Evolutionary conservation across 2,888 invertebrate genomes (phyloP).

Genomic region (Thera britannica): DNA sequence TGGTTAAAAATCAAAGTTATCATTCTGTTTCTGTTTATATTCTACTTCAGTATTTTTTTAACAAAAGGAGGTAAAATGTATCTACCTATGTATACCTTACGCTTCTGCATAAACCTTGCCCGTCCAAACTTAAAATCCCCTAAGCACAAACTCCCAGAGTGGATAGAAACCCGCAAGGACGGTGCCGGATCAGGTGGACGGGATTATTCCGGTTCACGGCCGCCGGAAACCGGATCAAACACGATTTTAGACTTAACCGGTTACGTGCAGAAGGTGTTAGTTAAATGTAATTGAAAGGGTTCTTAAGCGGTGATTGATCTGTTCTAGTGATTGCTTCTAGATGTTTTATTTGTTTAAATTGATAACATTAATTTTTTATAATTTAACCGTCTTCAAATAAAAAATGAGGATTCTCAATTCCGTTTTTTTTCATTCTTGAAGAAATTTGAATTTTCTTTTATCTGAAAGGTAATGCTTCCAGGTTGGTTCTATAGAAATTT

Average conservation of each 20-base stretch:
- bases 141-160: constrained; percentile 40
- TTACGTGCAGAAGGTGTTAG: constrained; percentile 63
- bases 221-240: constrained; percentile 74
- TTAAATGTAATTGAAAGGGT: constrained; percentile 54
- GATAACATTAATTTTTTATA: too few species aligned
- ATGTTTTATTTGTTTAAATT: not conserved
- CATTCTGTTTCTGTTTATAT: too few species aligned
- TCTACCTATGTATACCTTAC: not conserved
- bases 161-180: constrained; percentile 67
- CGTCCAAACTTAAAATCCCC: constrained; percentile 41
- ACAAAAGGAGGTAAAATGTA: not conserved
- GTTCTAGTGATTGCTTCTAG: constrained; percentile 12
- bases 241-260: constrained; percentile 78
- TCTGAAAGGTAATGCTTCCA: too few species aligned
- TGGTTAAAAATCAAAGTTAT: too few species aligned
- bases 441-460: too few species aligned
- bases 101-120: constrained; percentile 17
- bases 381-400: too few species aligned
- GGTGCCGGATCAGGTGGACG: constrained; percentile 79
- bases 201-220: constrained; percentile 78
- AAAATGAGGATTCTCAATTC: too few species aligned
- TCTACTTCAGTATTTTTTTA: not conserved
- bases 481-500: too few species aligned
- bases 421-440: too few species aligned
- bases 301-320: constrained; percentile 40